Conservation (phyloP, 2,797 vertebrate species). For the Clamator glandarius region DNA sequence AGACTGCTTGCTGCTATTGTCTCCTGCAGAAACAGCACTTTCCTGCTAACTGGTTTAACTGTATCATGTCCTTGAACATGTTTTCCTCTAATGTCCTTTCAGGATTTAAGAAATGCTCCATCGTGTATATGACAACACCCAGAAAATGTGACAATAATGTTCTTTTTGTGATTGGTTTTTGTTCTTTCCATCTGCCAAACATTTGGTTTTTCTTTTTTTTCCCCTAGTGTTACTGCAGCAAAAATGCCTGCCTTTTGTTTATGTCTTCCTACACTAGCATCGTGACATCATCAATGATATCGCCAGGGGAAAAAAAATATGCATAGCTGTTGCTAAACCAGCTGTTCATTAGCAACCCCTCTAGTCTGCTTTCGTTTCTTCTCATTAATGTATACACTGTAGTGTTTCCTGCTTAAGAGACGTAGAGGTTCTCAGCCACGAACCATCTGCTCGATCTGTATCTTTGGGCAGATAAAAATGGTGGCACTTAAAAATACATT, state of each 20-base stretch:
- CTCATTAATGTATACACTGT: slow-evolving; percentile 19
- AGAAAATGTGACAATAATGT: slow-evolving; percentile 19
- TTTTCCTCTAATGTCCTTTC: slow-evolving; percentile 4
- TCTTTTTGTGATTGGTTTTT: slow-evolving; percentile 11
- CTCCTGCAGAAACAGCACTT: slow-evolving; percentile 27
- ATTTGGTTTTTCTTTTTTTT: slow-evolving; percentile 54
- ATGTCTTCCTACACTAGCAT: slow-evolving; percentile 69
- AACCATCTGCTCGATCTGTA: slow-evolving; percentile 28
- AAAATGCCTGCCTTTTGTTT: slow-evolving; percentile 81
- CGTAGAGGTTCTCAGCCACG: slow-evolving; percentile 1
- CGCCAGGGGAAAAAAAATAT: slow-evolving; percentile 41
- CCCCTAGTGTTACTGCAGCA: slow-evolving; percentile 62
- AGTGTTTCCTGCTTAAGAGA: slow-evolving; percentile 18
- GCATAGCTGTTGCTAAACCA: slow-evolving; percentile 62
- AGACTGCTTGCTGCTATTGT: slow-evolving; percentile 50
- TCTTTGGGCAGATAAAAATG: slow-evolving; percentile 41
- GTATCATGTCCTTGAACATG: slow-evolving; percentile 27
- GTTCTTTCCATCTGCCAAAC: slow-evolving; percentile 61
- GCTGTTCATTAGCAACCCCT: slow-evolving; percentile 58
- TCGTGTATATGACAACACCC: not conserved
- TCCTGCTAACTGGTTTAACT: slow-evolving; percentile 44
- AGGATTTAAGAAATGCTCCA: slow-evolving; percentile 23
- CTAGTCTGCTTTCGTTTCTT: slow-evolving; percentile 35
- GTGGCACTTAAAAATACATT: slow-evolving; percentile 25
- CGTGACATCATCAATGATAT: slow-evolving; percentile 71